Evolutionary conservation across 2,888 invertebrate species (phyloP).

Genomic region (Conops quadrifasciatus): DNA sequence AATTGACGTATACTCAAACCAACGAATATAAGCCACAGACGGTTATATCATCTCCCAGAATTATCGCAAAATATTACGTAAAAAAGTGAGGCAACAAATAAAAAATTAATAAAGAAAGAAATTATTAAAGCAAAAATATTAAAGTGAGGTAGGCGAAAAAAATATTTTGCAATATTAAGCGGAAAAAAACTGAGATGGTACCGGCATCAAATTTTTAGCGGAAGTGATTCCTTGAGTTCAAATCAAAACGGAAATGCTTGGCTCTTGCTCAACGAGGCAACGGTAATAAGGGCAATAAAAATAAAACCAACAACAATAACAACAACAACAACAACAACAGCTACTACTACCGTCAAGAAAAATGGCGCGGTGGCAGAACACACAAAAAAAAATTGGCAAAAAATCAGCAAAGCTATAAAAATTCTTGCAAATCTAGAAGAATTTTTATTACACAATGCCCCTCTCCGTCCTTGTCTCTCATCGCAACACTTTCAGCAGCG

Average conservation of each 20-base stretch:
- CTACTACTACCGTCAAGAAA: not conserved
- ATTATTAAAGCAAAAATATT: too few species aligned
- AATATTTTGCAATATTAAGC: too few species aligned
- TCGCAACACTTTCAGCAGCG: too few species aligned
- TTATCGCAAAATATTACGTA: too few species aligned
- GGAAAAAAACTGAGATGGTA: too few species aligned
- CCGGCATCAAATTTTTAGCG: not conserved
- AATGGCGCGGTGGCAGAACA: not conserved
- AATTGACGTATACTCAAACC: too few species aligned
- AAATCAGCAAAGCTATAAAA: conserved; percentile 32
- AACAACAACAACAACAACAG: conserved; percentile 12
- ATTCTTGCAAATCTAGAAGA: conserved; percentile 33
- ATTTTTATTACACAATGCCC: conserved; percentile 32
- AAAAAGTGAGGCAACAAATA: too few species aligned
- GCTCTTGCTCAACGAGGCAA: conserved; percentile 30
- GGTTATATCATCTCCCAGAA: too few species aligned
- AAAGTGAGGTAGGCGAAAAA: too few species aligned
- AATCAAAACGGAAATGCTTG: conserved; percentile 27
- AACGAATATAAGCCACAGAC: too few species aligned
- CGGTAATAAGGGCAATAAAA: not conserved
- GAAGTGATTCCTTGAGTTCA: conserved; percentile 29
- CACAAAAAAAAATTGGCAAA: not conserved
- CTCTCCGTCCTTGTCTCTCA: conserved; percentile 18
- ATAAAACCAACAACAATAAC: not conserved
- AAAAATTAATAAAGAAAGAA: too few species aligned